These are phyloP conservation scores for Sitta europaea DNA, from an alignment of 2,113 vertebrate genomes.

Conservation along the genomic window DNA sequence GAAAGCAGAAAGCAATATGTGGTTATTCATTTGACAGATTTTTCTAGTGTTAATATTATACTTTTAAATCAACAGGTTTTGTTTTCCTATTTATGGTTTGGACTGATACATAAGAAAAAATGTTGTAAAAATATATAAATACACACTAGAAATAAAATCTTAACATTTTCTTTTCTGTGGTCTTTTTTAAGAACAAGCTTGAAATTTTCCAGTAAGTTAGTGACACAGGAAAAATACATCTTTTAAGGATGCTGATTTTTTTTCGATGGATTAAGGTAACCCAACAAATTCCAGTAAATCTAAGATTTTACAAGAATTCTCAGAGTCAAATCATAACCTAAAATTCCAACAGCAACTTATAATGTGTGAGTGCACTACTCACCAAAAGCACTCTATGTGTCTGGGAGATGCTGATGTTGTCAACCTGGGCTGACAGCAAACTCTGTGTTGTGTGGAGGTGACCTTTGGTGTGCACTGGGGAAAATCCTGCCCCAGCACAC, in stretches of 20 bases:
- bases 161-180: neutral
- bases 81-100: neutral
- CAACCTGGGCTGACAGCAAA: neutral
- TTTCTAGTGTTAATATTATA: neutral
- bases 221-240: neutral
- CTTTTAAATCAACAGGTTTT: neutral
- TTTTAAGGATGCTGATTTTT: neutral
- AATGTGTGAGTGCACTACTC: neutral
- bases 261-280: neutral
- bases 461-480: neutral
- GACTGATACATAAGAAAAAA: neutral
- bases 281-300: neutral
- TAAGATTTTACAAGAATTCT: neutral
- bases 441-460: rapidly evolving
- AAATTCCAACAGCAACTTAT: neutral
- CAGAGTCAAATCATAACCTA: neutral
- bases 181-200: neutral
- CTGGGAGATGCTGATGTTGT: neutral
- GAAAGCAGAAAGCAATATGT: neutral
- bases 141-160: neutral
- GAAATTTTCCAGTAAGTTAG: neutral
- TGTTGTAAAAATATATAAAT: neutral
- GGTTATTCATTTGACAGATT: neutral
- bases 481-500: neutral
- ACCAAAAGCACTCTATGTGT: rapidly evolving